phyloP scores from a whole-genome alignment of 2,113 vertebrate species.

The Strix uralensis region DNA sequence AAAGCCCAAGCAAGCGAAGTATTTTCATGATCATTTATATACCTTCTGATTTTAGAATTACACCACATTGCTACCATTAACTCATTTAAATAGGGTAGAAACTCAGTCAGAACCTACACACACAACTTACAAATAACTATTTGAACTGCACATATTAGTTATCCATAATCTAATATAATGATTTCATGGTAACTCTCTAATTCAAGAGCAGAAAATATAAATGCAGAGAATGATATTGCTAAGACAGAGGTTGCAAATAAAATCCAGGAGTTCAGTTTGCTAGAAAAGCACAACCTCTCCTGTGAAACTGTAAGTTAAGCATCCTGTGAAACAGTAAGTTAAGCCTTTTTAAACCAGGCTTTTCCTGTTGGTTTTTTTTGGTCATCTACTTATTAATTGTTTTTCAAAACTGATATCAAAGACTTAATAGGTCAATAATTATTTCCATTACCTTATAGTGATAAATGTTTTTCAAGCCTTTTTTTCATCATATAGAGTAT shows the following conservation, averaged over 20 bases:
- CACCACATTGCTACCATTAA: neutral
- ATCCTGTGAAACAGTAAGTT: neutral
- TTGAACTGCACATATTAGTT: neutral
- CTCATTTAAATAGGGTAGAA: neutral
- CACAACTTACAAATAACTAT: neutral
- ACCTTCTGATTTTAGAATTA: neutral
- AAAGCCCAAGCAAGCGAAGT: neutral
- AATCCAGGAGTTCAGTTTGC: neutral
- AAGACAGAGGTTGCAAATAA: neutral
- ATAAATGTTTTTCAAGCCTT: neutral
- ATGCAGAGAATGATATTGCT: neutral
- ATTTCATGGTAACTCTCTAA: neutral
- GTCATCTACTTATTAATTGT: neutral
- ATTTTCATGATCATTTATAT: neutral
- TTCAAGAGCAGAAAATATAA: neutral
- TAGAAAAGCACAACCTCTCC: neutral
- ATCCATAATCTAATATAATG: neutral
- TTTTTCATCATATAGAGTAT: neutral
- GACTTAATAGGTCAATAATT: neutral
- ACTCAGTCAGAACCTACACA: neutral
- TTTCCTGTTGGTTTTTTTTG: neutral
- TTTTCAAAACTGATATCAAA: neutral
- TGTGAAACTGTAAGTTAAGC: neutral
- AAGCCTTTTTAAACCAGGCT: neutral
- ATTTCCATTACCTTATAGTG: neutral